These are phyloP conservation scores for Nibea coibor DNA, from an alignment of 2,113 vertebrate genomes.

Conservation along the genomic window DNA sequence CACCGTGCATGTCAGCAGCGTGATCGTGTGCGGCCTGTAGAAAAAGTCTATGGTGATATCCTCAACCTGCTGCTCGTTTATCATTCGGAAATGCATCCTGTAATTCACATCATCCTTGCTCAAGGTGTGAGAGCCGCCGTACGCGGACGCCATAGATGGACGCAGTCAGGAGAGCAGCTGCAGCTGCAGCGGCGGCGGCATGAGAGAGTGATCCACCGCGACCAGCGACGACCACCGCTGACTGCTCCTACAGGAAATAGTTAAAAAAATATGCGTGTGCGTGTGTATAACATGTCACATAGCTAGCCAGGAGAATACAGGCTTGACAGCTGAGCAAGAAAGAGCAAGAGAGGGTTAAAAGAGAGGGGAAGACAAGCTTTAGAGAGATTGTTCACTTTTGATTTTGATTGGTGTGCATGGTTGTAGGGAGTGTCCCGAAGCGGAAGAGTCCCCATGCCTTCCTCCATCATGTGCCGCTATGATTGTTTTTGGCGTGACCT, in stretches of 20 bases:
- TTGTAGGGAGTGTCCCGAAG: constrained; percentile 44
- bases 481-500: constrained; percentile 49
- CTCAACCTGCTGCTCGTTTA: constrained; percentile 99
- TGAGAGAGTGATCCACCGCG: constrained; percentile 32
- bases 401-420: constrained; percentile 63
- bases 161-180: constrained; percentile 27
- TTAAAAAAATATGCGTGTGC: background rate
- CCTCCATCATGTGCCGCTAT: constrained; percentile 23
- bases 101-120: constrained; percentile 98
- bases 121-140: constrained; percentile 88
- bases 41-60: constrained; percentile 98
- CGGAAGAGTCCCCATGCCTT: constrained; percentile 57
- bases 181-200: constrained; percentile 9
- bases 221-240: background rate
- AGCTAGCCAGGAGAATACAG: background rate
- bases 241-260: background rate
- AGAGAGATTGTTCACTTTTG: constrained; percentile 13
- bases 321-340: background rate
- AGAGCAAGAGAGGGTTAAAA: constrained; percentile 1
- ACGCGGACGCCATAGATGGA: constrained; percentile 87
- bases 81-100: constrained; percentile 97
- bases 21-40: constrained; percentile 97
- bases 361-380: background rate
- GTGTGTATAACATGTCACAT: constrained; percentile 6
- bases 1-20: constrained; percentile 93